Percentiles rank a stretch among this genome's conserved stretches.
These are phyloP conservation scores for Chromobotia macracanthus DNA, from an alignment of 2,797 vertebrate species.

Conservation along the genomic window DNA sequence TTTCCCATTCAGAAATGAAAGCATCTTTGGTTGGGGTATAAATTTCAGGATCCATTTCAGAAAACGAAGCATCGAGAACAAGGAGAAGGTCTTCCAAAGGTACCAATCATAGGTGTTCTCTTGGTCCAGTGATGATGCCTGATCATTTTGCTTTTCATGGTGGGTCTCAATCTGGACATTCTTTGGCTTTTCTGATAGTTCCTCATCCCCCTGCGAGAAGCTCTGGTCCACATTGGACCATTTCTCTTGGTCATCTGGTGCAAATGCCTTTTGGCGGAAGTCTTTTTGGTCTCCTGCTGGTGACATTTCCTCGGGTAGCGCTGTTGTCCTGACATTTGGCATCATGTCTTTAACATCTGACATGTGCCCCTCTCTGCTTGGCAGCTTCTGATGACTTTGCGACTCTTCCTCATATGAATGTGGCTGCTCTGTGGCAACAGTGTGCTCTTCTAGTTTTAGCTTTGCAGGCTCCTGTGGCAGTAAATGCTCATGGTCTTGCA, in stretches of 20 bases:
- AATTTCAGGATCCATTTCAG: conserved; percentile 78
- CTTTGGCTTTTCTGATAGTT: not conserved
- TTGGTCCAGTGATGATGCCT: too few species aligned
- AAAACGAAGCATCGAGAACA: conserved; percentile 82
- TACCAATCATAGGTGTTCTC: too few species aligned
- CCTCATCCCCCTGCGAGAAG: conserved; percentile 9
- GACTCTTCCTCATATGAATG: conserved; percentile 51
- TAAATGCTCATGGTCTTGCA: conserved; percentile 75
- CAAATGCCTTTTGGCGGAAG: conserved; percentile 2
- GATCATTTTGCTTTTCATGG: too few species aligned
- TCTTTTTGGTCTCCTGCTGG: conserved; percentile 18
- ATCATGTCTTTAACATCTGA: conserved; percentile 39
- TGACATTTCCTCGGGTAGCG: conserved; percentile 37
- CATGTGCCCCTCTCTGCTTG: conserved; percentile 37
- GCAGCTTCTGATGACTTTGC: conserved; percentile 26
- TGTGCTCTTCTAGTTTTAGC: conserved; percentile 62
- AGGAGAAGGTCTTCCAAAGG: conserved; percentile 75
- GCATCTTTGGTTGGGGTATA: conserved; percentile 67
- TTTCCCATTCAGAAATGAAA: conserved; percentile 58
- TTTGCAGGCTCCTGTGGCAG: conserved; percentile 71
- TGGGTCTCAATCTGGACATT: too few species aligned
- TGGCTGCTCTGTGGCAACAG: conserved; percentile 38
- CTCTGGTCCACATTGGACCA: not conserved
- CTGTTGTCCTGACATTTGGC: conserved; percentile 34
- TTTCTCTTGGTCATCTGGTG: conserved; percentile 19